A percentile compares a stretch with the other conserved stretches of the same genome.
Conservation (phyloP, 2,113 vertebrate genomes). For the Rhizomys pruinosus region DNA sequence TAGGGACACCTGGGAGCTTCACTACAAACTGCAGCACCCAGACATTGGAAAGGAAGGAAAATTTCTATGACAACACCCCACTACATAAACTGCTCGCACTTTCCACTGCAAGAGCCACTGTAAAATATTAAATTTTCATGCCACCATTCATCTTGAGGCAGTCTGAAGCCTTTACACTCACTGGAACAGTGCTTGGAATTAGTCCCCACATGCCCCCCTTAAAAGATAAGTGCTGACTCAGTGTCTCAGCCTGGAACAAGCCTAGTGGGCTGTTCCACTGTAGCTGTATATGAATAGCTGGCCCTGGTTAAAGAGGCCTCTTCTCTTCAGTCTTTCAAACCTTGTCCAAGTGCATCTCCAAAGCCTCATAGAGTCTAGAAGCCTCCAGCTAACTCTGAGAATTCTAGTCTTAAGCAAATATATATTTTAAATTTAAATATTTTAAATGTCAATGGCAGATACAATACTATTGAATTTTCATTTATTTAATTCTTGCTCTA, state of each 20-base stretch:
- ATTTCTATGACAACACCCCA: background rate
- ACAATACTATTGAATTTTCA: background rate
- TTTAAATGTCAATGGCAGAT: background rate
- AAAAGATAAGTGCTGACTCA: background rate
- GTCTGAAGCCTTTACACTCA: background rate
- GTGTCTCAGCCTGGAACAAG: no score
- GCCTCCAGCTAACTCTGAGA: background rate
- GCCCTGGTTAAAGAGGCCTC: background rate
- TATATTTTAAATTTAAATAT: background rate
- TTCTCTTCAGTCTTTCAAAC: background rate
- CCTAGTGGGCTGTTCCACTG: background rate
- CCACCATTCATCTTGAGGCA: background rate
- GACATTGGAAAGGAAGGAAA: background rate
- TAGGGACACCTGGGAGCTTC: background rate
- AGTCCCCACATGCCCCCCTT: rapidly evolving
- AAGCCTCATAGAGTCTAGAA: background rate
- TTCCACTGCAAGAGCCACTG: background rate
- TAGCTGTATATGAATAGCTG: background rate
- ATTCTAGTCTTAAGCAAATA: background rate
- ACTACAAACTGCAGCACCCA: background rate
- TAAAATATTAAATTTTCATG: background rate
- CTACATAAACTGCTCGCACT: rapidly evolving
- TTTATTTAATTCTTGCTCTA: background rate
- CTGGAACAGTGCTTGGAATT: background rate
- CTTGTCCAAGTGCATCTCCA: background rate